phyloP scores from a whole-genome alignment of 1,140 invertebrate species.

The Drosophila setifemur region DNA sequence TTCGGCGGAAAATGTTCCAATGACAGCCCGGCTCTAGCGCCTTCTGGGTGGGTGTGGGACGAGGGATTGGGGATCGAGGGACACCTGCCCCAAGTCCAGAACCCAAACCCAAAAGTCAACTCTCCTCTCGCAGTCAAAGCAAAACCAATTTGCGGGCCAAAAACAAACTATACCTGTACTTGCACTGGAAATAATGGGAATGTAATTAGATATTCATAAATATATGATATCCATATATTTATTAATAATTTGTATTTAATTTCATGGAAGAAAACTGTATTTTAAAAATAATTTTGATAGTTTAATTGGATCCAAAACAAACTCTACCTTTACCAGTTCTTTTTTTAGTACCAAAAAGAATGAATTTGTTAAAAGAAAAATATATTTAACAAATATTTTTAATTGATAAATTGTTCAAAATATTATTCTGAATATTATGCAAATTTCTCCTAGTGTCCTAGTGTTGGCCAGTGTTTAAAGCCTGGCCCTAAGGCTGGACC shows the following conservation, averaged over 20 bases:
- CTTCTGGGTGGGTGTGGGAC: conserved; percentile 25
- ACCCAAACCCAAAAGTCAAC: background rate
- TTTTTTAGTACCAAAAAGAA: background rate
- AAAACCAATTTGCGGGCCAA: conserved; percentile 72
- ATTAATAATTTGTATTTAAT: no score
- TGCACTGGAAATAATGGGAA: no score
- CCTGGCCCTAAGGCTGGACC: conserved; percentile 23
- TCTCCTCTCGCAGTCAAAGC: conserved; percentile 9
- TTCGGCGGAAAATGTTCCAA: conserved; percentile 46
- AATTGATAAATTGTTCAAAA: no score
- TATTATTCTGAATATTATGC: no score
- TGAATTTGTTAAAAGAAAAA: no score
- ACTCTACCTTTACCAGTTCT: conserved; percentile 48
- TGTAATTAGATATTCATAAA: no score
- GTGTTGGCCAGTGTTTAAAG: background rate
- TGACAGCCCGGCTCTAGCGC: conserved; percentile 41
- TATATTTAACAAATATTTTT: no score
- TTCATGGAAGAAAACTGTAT: no score
- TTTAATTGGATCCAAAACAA: conserved; percentile 74
- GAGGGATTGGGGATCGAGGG: conserved; percentile 2
- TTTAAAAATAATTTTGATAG: no score
- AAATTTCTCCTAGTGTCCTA: no score
- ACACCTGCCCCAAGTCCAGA: conserved; percentile 47
- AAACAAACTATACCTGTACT: conserved; percentile 67
- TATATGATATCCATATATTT: no score